These are phyloP conservation scores for Eugnorisma glareosa DNA, from an alignment of 2,888 invertebrate species.

Conservation along the genomic window DNA sequence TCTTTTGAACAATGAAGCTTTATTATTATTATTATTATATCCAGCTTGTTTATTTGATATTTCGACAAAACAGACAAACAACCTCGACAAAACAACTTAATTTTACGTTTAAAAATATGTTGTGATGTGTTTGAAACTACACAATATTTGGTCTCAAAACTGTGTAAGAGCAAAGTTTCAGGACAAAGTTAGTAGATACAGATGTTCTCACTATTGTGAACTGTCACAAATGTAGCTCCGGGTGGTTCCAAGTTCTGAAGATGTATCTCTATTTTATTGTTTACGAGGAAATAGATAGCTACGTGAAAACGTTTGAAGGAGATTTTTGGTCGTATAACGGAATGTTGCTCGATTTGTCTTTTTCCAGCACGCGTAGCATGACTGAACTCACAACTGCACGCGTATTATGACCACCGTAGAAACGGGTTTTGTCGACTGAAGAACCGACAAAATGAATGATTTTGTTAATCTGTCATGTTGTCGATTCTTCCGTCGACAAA, in stretches of 20 bases:
- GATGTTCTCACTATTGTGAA: constrained; percentile 19
- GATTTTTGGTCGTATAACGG: background rate
- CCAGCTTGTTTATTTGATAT: background rate
- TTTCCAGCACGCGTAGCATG: too few species aligned
- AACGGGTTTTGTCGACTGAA: too few species aligned
- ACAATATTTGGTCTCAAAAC: constrained; percentile 26
- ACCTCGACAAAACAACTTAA: background rate
- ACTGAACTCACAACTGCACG: too few species aligned
- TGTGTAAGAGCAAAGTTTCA: constrained; percentile 35
- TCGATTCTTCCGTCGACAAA: too few species aligned
- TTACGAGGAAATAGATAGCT: background rate
- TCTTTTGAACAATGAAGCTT: too few species aligned
- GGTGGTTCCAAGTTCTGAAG: background rate
- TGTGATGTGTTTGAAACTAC: constrained; percentile 5
- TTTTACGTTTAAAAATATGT: constrained; percentile 7
- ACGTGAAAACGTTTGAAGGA: background rate
- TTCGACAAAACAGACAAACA: background rate
- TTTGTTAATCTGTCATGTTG: too few species aligned
- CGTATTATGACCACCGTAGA: too few species aligned
- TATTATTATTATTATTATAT: too few species aligned
- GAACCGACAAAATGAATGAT: too few species aligned
- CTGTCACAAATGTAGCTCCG: constrained; percentile 4
- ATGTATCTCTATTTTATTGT: constrained; percentile 10
- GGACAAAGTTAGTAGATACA: constrained; percentile 22
- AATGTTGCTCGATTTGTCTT: background rate